Conservation (phyloP, 2,797 vertebrate genomes). For the Alosa sapidissima region DNA sequence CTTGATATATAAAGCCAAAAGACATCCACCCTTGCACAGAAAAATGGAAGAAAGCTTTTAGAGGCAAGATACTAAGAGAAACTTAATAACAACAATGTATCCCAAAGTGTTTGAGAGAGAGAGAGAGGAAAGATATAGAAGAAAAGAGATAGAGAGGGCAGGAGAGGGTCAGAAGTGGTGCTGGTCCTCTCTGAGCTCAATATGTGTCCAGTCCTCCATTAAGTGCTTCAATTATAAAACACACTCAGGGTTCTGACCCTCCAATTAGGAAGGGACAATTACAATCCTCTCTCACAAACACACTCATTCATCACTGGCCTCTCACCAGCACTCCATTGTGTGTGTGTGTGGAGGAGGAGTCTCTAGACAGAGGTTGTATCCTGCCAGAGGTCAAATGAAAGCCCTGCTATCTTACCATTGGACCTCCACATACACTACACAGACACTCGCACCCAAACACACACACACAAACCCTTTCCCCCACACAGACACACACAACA, state of each 20-base stretch:
- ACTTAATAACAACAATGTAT: background rate
- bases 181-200: constrained; percentile 73
- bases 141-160: constrained; percentile 51
- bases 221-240: constrained; percentile 91
- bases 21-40: background rate
- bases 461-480: background rate
- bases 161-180: constrained; percentile 73
- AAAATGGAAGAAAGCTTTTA: background rate
- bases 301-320: constrained; percentile 92
- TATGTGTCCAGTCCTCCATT: constrained; percentile 64
- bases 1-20: background rate
- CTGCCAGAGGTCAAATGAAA: constrained; percentile 11
- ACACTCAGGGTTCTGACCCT: constrained; percentile 87
- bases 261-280: constrained; percentile 95
- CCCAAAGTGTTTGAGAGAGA: background rate
- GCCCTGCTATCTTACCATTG: background rate
- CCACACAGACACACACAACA: background rate
- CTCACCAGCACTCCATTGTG: background rate
- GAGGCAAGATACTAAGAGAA: background rate
- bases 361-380: constrained; percentile 35
- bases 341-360: constrained; percentile 29
- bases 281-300: constrained; percentile 90
- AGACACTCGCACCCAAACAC: background rate
- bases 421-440: background rate
- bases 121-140: constrained; percentile 26